Percentiles rank a stretch among this genome's conserved stretches.
Conservation (phyloP, 2,797 vertebrate genomes). For the Chaenodraco wilsoni region DNA sequence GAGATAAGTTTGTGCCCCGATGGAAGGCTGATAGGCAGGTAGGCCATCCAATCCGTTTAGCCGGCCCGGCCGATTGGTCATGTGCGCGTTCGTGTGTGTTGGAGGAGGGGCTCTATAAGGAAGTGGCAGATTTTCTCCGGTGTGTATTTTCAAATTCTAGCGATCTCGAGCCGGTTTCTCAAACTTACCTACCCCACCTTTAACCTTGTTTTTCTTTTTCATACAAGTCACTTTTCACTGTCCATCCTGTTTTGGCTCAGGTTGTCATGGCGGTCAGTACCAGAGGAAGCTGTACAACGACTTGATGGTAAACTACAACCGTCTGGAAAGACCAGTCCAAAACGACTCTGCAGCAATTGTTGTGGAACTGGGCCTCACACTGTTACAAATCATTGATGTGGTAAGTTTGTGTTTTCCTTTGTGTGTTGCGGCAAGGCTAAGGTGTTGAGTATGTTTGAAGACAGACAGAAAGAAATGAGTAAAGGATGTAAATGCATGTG, state of each 20-base stretch:
- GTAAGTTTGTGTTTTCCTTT: conserved; percentile 72
- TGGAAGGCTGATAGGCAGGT: too few relatives aligned
- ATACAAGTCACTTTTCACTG: neutral
- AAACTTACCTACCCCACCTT: too few relatives aligned
- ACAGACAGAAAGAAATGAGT: neutral
- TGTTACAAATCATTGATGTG: conserved; percentile 94
- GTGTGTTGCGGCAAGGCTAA: conserved; percentile 1
- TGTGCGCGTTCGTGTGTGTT: too few relatives aligned
- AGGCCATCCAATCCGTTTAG: too few relatives aligned
- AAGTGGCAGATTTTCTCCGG: too few relatives aligned
- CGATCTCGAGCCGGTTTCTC: too few relatives aligned
- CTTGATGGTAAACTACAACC: conserved; percentile 88
- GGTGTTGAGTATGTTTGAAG: neutral
- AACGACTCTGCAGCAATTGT: conserved; percentile 90
- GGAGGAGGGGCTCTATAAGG: too few relatives aligned
- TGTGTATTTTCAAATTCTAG: too few relatives aligned
- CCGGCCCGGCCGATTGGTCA: too few relatives aligned
- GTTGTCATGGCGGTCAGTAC: conserved; percentile 86
- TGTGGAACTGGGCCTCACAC: conserved; percentile 89
- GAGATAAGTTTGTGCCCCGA: too few relatives aligned
- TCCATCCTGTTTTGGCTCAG: conserved; percentile 64
- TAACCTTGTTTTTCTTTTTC: neutral
- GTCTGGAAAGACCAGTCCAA: conserved; percentile 88
- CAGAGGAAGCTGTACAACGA: conserved; percentile 89
- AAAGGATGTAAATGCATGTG: neutral